Evolutionary conservation across 1,140 invertebrate species (phyloP), one percentile per base, ranked within the genome.

Genomic region (Drosophila orena): DNA sequence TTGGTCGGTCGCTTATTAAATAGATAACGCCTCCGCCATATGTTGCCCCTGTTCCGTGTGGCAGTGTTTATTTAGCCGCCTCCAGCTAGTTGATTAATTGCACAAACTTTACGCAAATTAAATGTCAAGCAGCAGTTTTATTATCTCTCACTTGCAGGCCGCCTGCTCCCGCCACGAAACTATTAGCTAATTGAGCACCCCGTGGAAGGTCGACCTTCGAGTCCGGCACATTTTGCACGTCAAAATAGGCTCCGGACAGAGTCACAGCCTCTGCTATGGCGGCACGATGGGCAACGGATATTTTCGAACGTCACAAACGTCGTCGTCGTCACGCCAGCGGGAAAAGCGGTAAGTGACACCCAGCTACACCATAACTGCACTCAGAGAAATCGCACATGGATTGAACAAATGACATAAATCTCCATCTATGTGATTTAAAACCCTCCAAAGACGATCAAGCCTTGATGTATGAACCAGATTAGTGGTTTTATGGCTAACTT

Each of bases 191-290:
- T 27, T 30, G 14, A 54, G 35, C 17, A 2, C 34, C 14, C 14
- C 61, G 44, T 68, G 65, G 50, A 44, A 49, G 42, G 44, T 35
- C 30, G 10, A 17, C 70, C 52, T 54, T n/a, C 27, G 59, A 58
- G 74, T 85, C 77, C 79, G 76, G 76, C 76, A 77, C 76, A 89
- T 88, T 88, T 88, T 81, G 80, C 64, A 70, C 68, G 75, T 90
- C 91, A 92, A 92, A 90, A 92, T 92, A 92, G 92, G 92, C 68
- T 92, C 92, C 79, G 91, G 91, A 81, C 92, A 92, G 70, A 92
- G 92, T 91, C 89, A 92, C 86, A 92, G 91, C 75, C 85, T 92
- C 71, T 92, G 91, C 81, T 84, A 92, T 92, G 92, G 92, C 84
- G 91, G 91, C 79, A 92, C 90, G 68, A 88, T 90, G 91, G 91